Evolutionary conservation across 2,888 invertebrate species (phyloP).

Genomic region (Chouioia cunea): DNA sequence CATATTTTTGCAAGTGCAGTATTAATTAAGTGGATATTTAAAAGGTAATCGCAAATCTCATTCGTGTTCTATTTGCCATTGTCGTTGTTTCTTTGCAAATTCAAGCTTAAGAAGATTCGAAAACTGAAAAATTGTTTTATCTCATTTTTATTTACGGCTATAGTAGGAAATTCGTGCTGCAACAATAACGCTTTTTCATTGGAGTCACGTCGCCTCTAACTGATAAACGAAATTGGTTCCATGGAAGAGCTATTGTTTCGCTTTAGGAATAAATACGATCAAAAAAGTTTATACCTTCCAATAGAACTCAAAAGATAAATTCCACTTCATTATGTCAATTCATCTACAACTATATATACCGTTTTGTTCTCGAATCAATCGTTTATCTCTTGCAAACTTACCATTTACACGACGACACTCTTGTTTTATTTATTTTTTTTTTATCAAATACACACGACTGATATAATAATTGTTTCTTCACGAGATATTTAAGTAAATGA

Average conservation of each 20-base stretch:
- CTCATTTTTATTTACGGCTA: slow-evolving; percentile 18
- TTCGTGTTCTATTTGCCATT: neutral
- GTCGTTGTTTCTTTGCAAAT: neutral
- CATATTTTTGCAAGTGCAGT: slow-evolving; percentile 24
- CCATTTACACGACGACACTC: slow-evolving; percentile 19
- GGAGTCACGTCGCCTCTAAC: slow-evolving; percentile 26
- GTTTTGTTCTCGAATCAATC: slow-evolving; percentile 5
- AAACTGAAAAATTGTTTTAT: slow-evolving; percentile 14
- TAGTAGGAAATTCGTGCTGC: slow-evolving; percentile 14
- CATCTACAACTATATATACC: neutral
- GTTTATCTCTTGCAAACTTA: slow-evolving; percentile 1
- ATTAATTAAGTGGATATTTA: slow-evolving; percentile 17
- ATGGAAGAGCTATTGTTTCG: slow-evolving; percentile 30
- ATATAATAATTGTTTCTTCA: slow-evolving; percentile 14
- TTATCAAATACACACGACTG: neutral
- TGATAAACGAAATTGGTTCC: slow-evolving; percentile 31
- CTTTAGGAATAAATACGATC: slow-evolving; percentile 10
- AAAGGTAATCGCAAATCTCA: neutral
- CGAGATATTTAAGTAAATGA: slow-evolving; percentile 52
- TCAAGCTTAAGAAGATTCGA: slow-evolving; percentile 4
- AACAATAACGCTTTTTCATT: slow-evolving; percentile 26
- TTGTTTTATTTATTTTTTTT: neutral
- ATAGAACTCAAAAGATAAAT: no score
- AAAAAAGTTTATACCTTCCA: neutral
- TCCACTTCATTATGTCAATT: slow-evolving; percentile 10